phyloP scores from a whole-genome alignment of 1,140 invertebrate species.

The Metopolophium dirhodum region DNA sequence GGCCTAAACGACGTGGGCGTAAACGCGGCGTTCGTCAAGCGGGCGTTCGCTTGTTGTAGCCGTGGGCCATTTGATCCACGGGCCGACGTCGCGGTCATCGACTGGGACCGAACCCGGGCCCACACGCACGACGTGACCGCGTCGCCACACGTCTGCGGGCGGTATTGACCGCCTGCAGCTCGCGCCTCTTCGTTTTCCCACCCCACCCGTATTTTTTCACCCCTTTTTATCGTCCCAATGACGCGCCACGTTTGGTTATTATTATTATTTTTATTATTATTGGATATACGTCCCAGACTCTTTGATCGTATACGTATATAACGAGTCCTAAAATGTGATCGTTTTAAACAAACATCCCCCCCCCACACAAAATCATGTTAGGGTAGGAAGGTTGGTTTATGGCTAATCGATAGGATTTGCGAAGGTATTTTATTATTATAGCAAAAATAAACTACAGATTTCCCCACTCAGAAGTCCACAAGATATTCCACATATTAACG shows the following conservation, averaged over 20 bases:
- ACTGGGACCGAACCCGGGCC: not conserved
- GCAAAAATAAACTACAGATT: not conserved
- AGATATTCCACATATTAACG: not conserved
- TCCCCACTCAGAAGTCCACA: not conserved
- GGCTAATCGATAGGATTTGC: not conserved
- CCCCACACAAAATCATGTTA: not conserved
- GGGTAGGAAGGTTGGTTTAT: not conserved
- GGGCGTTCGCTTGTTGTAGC: slow-evolving; percentile 32
- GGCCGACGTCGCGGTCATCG: not conserved
- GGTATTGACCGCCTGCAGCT: not conserved
- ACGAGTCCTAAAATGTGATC: not conserved
- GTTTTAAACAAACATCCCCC: not conserved
- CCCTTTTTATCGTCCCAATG: not conserved
- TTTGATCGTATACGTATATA: not conserved
- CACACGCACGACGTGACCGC: not conserved
- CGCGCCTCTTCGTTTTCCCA: not conserved
- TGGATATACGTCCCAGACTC: not conserved
- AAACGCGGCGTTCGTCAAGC: slow-evolving; percentile 24
- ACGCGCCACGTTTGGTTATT: not conserved
- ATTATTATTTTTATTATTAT: slow-evolving; percentile 5
- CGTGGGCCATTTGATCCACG: not conserved
- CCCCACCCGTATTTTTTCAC: not conserved
- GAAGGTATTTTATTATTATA: not conserved
- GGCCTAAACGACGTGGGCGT: slow-evolving; percentile 41
- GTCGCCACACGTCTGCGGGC: slow-evolving; percentile 24